These are phyloP conservation scores for Macrochelys suwanniensis DNA, from an alignment of 2,797 vertebrate genomes.

Conservation along the genomic window DNA sequence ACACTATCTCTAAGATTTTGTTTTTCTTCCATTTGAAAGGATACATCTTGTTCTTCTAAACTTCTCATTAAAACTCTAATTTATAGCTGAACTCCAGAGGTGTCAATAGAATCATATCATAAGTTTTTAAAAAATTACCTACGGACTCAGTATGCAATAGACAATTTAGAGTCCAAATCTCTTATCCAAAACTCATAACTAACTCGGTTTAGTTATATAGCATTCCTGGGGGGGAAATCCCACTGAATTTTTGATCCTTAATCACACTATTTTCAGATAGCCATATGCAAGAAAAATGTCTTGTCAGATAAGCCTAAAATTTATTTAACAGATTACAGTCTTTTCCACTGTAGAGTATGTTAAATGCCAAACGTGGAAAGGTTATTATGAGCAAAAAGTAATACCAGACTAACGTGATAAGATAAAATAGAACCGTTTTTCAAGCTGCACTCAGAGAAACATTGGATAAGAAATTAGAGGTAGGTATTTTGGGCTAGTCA, in stretches of 20 bases:
- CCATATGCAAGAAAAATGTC: constrained; percentile 65
- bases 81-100: not conserved
- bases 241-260: constrained; percentile 29
- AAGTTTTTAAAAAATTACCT: not conserved
- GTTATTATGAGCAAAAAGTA: constrained; percentile 64
- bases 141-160: not conserved
- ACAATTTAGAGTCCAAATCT: not conserved
- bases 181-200: constrained; percentile 6
- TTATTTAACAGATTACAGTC: constrained; percentile 76
- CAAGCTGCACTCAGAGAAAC: not conserved
- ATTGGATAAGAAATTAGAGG: not conserved
- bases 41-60: not conserved
- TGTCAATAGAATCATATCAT: not conserved
- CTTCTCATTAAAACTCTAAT: not conserved
- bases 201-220: not conserved
- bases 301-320: constrained; percentile 69
- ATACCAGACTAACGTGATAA: constrained; percentile 58
- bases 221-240: constrained; percentile 3
- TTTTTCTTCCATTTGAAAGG: not conserved
- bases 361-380: constrained; percentile 66
- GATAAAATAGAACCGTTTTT: constrained; percentile 70
- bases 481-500: not conserved
- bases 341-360: constrained; percentile 61
- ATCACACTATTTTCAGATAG: constrained; percentile 64
- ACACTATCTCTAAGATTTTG: constrained; percentile 15